Evolutionary conservation across 92 coral and sea anemone genomes (phyloP).

Genomic region (Scolanthus callimorphus): DNA sequence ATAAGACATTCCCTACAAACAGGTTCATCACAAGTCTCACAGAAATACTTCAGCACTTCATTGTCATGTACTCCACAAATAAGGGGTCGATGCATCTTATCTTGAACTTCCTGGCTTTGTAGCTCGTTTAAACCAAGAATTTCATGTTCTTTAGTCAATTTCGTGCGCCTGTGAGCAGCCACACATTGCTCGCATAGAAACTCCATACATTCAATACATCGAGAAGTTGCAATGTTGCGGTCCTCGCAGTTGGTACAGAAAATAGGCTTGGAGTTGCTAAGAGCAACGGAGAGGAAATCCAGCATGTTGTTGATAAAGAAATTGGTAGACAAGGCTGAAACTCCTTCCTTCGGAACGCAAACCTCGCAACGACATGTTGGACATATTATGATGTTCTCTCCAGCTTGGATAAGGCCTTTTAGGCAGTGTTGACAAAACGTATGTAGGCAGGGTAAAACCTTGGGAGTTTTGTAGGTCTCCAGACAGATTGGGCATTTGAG

Average conservation of each 20-base stretch:
- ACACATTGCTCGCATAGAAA: conserved; percentile 91
- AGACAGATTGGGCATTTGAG: conserved; percentile 92
- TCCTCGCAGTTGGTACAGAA: conserved; percentile 93
- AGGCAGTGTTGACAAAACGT: conserved; percentile 91
- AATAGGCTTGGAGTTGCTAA: conserved; percentile 79
- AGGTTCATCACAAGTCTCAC: conserved; percentile 96
- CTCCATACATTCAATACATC: conserved; percentile 97
- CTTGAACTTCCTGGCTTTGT: conserved; percentile 84
- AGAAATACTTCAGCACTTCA: conserved; percentile 86
- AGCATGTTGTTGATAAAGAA: conserved; percentile 98
- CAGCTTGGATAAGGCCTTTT: conserved; percentile 67
- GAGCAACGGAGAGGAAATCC: conserved; percentile 90
- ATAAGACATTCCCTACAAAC: conserved; percentile 95
- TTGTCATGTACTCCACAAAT: conserved; percentile 78
- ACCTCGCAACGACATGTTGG: conserved; percentile 93
- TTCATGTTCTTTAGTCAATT: conserved; percentile 91
- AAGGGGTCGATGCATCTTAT: conserved; percentile 86
- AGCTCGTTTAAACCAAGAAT: conserved; percentile 83
- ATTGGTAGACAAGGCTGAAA: conserved; percentile 79
- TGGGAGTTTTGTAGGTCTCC: conserved; percentile 86
- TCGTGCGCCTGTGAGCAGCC: conserved; percentile 88
- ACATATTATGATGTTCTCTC: conserved; percentile 76
- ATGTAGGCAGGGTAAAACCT: conserved; percentile 92
- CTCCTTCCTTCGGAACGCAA: conserved; percentile 78
- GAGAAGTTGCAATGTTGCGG: conserved; percentile 66